Evolutionary conservation across 1,140 invertebrate species (phyloP).

Genomic region (Drosophila nigromelanica): DNA sequence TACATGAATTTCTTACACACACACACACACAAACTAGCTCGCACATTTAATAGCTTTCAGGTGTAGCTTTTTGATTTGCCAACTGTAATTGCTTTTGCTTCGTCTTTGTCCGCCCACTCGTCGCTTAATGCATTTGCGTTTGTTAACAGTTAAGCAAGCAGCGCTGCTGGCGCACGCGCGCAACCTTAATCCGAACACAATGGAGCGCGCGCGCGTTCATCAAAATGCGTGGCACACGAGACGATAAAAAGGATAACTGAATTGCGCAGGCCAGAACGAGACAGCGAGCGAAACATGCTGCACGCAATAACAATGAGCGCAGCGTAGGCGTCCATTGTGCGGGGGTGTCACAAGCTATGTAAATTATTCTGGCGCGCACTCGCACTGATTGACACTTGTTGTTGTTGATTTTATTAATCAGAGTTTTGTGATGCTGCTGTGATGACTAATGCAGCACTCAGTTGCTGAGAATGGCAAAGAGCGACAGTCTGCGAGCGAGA

Average conservation of each 20-base stretch:
- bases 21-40: background rate
- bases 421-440: constrained; percentile 15
- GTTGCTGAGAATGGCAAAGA: background rate
- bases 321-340: constrained; percentile 17
- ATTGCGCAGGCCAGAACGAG: constrained; percentile 11
- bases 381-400: constrained; percentile 58
- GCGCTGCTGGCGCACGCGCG: constrained; percentile 44
- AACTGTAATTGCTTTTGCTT: constrained; percentile 40
- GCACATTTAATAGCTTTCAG: constrained; percentile 63
- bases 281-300: constrained; percentile 21
- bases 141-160: constrained; percentile 18
- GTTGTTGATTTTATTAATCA: constrained; percentile 44
- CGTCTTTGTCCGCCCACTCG: constrained; percentile 31
- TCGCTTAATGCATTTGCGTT: constrained; percentile 24
- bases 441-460: constrained; percentile 51
- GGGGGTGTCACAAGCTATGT: constrained; percentile 18
- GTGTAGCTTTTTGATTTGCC: constrained; percentile 46
- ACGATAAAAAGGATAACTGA: constrained; percentile 50
- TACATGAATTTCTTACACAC: constrained; percentile 26
- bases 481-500: background rate
- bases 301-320: constrained; percentile 38
- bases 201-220: constrained; percentile 38
- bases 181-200: constrained; percentile 54
- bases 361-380: constrained; percentile 21
- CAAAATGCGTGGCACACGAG: constrained; percentile 58